These are phyloP conservation scores for Dinomys branickii DNA, from an alignment of 2,113 vertebrate genomes.

Conservation along the genomic window DNA sequence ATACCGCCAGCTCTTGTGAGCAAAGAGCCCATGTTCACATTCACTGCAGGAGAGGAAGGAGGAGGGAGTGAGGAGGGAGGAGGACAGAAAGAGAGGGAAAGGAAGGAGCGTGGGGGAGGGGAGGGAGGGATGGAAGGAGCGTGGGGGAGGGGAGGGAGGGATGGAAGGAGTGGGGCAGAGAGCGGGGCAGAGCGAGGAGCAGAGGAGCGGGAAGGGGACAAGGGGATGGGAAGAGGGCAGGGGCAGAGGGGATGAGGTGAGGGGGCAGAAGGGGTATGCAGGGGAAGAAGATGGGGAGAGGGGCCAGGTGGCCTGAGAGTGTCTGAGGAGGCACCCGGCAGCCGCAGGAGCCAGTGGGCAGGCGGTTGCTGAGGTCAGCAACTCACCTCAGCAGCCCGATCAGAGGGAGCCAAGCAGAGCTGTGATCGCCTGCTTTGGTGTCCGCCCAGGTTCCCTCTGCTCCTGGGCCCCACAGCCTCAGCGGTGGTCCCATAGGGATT, in stretches of 20 bases:
- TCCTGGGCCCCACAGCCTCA: background rate
- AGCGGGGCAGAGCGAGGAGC: background rate
- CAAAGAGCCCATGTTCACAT: background rate
- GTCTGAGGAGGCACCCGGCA: background rate
- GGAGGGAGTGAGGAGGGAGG: background rate
- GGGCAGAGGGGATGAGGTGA: background rate
- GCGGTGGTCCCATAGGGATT: background rate
- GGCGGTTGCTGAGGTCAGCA: constrained; percentile 57
- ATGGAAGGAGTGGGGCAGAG: background rate
- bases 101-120: background rate
- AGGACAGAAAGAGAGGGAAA: too few relatives aligned
- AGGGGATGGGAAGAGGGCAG: too few relatives aligned
- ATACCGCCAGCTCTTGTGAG: background rate
- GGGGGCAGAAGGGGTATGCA: background rate
- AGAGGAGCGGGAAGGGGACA: too few relatives aligned
- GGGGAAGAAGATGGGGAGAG: background rate
- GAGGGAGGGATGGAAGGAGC: background rate
- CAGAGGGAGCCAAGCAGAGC: background rate
- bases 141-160: too few relatives aligned
- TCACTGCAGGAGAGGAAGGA: background rate
- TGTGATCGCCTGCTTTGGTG: background rate
- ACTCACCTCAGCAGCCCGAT: constrained; percentile 11
- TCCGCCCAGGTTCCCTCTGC: background rate
- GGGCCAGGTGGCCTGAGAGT: background rate
- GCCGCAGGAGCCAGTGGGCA: background rate